Base-by-base conservation (phyloP, 2,888 invertebrate genomes). In the Entomobrya proxima region DNA sequence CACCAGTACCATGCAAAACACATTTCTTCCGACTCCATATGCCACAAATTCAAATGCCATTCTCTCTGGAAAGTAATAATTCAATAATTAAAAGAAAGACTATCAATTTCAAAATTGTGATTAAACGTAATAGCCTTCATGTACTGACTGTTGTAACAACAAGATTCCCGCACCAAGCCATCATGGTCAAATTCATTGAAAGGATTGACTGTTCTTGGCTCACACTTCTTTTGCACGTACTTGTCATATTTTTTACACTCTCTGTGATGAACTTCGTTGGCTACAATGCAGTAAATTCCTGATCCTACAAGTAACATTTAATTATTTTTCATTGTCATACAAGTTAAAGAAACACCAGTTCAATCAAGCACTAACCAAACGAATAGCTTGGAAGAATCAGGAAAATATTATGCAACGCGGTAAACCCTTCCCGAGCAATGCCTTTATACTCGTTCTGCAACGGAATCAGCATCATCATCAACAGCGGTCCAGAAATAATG, bases 11-110 rank as follows among this genome's bases (percentile, higher is more conserved):
- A 86, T 37, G 4, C n/a, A 35, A 4, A 58, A 7, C 1, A 81
- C 7, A 55, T 87, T 86, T 21, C 76, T 30, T 18, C 87, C 87
- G 7, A 86, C 47, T 21, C 87, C 87, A 52, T 84, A 80, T 3
- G 83, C 86, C 11, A 75, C 32, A 0, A 83, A 67, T 5, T 58
- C 69, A 13, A 30, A 86, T 4, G n/a, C 11, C 40, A 47, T 64
- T 13, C 44, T 5, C n/a, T 24, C 85, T 85, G 21, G 30, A 64
- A 47, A 47, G 3, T 13, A 7, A 47, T 15, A 47, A 47, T 4
- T 15, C 47, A 47, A 47, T 47, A 47, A 47, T 7, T 2, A 47
- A 37, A 37, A 37, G 11, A 37, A 37, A 37, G 37, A 37, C 11
- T 37, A 37, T 5, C 6, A 7, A 37, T 7, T 37, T 37, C 5